Conservation (phyloP, 2,113 vertebrate genomes). For the Phyllostomus discolor region DNA sequence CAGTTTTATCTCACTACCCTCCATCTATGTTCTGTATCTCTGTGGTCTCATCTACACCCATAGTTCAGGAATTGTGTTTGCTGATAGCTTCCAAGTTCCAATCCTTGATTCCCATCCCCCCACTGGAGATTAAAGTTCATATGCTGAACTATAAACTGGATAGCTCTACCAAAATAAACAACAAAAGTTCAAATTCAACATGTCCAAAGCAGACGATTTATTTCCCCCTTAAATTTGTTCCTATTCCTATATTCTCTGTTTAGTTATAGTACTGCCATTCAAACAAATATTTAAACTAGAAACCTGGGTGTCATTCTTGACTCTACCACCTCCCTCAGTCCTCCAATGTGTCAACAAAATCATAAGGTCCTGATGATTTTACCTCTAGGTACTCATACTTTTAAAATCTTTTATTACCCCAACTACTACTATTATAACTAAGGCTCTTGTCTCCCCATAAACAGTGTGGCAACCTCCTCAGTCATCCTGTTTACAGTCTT, state of each 20-base stretch:
- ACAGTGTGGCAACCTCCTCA: neutral
- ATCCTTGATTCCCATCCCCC: neutral
- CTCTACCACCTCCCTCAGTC: neutral
- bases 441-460: neutral
- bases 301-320: neutral
- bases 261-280: neutral
- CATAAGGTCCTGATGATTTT: neutral
- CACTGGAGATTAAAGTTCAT: neutral
- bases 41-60: neutral
- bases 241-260: neutral
- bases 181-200: neutral
- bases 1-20: neutral
- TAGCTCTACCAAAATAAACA: neutral
- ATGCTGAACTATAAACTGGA: neutral
- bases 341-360: neutral
- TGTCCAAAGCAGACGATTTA: neutral
- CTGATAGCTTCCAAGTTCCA: neutral
- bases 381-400: neutral
- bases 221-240: neutral
- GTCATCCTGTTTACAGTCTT: neutral
- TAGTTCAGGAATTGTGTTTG: neutral
- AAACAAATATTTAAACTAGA: neutral
- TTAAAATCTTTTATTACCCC: neutral
- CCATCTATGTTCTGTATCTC: neutral
- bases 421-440: neutral